phyloP scores from a whole-genome alignment of 2,797 vertebrate genomes.

The Acrossocheilus wenchowensis region DNA sequence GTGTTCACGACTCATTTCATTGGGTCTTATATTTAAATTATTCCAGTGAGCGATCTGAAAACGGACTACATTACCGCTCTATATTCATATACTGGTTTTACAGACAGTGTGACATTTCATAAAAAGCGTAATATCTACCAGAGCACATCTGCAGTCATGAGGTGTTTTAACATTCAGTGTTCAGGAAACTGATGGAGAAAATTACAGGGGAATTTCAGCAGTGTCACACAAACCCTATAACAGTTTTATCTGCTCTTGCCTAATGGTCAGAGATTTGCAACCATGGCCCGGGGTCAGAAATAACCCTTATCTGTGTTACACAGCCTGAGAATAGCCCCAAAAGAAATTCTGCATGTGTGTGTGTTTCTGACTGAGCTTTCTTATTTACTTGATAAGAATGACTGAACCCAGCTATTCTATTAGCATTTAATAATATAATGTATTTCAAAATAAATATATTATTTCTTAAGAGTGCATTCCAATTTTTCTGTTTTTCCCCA shows the following conservation, averaged over 20 bases:
- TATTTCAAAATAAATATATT: neutral
- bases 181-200: constrained; percentile 41
- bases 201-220: constrained; percentile 12
- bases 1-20: neutral
- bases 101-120: constrained; percentile 8
- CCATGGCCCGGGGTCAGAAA: constrained; percentile 53
- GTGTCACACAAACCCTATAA: constrained; percentile 52
- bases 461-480: constrained; percentile 19
- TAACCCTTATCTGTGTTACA: constrained; percentile 57
- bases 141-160: constrained; percentile 13
- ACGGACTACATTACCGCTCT: neutral
- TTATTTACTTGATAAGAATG: constrained; percentile 33
- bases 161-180: constrained; percentile 22
- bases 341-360: constrained; percentile 29
- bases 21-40: neutral
- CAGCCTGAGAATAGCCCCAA: constrained; percentile 55
- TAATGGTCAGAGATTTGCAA: constrained; percentile 62
- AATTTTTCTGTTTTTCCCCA: neutral
- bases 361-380: constrained; percentile 39
- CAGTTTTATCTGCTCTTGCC: constrained; percentile 56
- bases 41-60: neutral
- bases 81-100: neutral
- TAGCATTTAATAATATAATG: constrained; percentile 41
- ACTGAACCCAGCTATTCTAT: constrained; percentile 41
- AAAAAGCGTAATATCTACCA: neutral